These are phyloP conservation scores for Orchestia grillus DNA, from an alignment of 1,140 invertebrate genomes.

Conservation along the genomic window DNA sequence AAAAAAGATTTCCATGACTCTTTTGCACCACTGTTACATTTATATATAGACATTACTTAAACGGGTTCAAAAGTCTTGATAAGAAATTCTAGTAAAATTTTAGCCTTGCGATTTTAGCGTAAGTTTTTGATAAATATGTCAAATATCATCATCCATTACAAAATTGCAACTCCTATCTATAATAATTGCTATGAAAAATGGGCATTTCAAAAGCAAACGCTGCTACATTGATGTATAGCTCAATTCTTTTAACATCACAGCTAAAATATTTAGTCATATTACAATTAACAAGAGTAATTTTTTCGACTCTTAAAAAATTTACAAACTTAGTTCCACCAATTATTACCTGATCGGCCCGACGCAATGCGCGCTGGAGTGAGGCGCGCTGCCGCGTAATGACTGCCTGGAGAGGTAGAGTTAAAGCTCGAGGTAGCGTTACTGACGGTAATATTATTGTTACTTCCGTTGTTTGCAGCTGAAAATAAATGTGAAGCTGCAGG, in stretches of 20 bases:
- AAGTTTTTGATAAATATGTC: too few species aligned
- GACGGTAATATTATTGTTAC: conserved; percentile 30
- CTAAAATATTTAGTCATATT: not conserved
- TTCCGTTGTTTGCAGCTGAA: conserved; percentile 24
- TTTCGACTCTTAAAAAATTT: not conserved
- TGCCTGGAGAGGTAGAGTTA: conserved; percentile 51
- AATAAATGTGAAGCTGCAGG: conserved; percentile 57
- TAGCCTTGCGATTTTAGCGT: too few species aligned
- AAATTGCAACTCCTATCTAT: too few species aligned
- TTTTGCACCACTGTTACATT: too few species aligned
- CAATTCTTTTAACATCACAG: not conserved
- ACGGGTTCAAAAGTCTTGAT: too few species aligned
- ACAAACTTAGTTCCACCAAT: not conserved
- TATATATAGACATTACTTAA: too few species aligned
- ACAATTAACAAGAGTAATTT: not conserved
- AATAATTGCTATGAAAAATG: too few species aligned
- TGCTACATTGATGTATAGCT: not conserved
- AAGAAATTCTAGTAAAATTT: too few species aligned
- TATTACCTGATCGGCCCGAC: conserved; percentile 29
- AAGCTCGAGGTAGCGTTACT: conserved; percentile 38
- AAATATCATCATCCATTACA: too few species aligned
- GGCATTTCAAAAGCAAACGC: not conserved
- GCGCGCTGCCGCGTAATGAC: conserved; percentile 39
- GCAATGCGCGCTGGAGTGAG: conserved; percentile 41
- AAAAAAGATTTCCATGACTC: too few species aligned